Evolutionary conservation across 2,888 invertebrate species (phyloP).

Genomic region (Tetragonula carbonaria): DNA sequence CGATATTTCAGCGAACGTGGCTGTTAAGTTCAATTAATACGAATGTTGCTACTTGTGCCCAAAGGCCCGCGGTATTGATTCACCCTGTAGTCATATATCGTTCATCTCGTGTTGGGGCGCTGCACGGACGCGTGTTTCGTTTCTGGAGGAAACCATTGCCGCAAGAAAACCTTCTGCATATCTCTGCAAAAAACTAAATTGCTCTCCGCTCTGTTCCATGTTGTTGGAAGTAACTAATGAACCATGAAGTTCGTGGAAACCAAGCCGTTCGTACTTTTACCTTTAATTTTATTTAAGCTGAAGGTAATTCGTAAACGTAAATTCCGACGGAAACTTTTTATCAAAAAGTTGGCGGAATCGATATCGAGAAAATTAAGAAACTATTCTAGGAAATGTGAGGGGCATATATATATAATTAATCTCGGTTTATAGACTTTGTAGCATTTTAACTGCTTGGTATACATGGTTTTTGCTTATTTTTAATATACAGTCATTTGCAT

Average conservation of each 20-base stretch:
- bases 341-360: too few relatives aligned
- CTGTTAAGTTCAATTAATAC: constrained; percentile 59
- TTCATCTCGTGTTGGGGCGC: constrained; percentile 41
- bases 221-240: not conserved
- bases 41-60: constrained; percentile 57
- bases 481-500: too few relatives aligned
- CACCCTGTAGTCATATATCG: constrained; percentile 54
- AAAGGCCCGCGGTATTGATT: constrained; percentile 64
- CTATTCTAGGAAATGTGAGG: too few relatives aligned
- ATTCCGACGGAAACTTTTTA: too few relatives aligned
- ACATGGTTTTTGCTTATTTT: too few relatives aligned
- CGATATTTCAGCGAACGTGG: constrained; percentile 36
- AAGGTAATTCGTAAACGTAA: too few relatives aligned
- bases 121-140: constrained; percentile 42
- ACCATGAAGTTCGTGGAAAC: not conserved
- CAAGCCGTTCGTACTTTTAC: too few relatives aligned
- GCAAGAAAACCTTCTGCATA: constrained; percentile 49
- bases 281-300: too few relatives aligned
- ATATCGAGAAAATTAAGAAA: too few relatives aligned
- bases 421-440: too few relatives aligned
- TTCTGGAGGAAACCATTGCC: not conserved
- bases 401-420: too few relatives aligned
- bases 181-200: constrained; percentile 6
- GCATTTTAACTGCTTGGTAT: too few relatives aligned
- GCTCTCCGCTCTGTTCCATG: not conserved